Percentiles rank a stretch among this genome's conserved stretches.
Conservation (phyloP, 2,888 invertebrate genomes). For the Alloscopus bannaensis region DNA sequence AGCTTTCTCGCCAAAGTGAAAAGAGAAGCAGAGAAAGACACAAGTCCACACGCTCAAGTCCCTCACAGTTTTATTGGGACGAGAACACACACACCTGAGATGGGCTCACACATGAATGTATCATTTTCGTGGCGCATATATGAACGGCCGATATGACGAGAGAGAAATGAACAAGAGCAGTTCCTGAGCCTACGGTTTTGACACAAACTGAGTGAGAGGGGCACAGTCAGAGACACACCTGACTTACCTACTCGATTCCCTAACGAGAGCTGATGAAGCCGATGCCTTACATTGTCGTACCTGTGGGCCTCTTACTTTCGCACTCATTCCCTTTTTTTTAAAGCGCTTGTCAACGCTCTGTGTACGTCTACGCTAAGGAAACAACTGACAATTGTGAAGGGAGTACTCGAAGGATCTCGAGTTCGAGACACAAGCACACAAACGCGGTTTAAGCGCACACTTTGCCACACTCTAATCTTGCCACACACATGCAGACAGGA, state of each 20-base stretch:
- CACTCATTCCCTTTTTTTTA: no score
- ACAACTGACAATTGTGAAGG: no score
- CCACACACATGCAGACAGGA: slow-evolving; percentile 45
- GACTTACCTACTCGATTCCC: slow-evolving; percentile 34
- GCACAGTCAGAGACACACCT: no score
- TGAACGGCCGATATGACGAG: slow-evolving; percentile 20
- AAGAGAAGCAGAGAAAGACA: background rate
- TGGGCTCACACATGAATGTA: background rate
- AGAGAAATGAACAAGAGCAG: slow-evolving; percentile 33
- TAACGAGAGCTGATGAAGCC: no score
- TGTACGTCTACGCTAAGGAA: no score
- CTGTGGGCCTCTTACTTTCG: no score
- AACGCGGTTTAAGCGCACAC: no score
- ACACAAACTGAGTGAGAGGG: no score
- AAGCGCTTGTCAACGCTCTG: no score
- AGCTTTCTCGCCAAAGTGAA: slow-evolving; percentile 18
- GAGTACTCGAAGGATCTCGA: slow-evolving; percentile 15
- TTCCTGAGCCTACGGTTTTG: slow-evolving; percentile 40
- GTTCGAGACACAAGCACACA: slow-evolving; percentile 12
- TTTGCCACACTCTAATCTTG: slow-evolving; percentile 25
- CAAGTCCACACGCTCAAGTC: background rate
- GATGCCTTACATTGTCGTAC: no score
- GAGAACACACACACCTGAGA: background rate
- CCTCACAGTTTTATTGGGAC: slow-evolving; percentile 7
- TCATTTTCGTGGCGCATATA: no score